phyloP scores from a whole-genome alignment of 2,113 vertebrate species.

The Thomomys bottae region DNA sequence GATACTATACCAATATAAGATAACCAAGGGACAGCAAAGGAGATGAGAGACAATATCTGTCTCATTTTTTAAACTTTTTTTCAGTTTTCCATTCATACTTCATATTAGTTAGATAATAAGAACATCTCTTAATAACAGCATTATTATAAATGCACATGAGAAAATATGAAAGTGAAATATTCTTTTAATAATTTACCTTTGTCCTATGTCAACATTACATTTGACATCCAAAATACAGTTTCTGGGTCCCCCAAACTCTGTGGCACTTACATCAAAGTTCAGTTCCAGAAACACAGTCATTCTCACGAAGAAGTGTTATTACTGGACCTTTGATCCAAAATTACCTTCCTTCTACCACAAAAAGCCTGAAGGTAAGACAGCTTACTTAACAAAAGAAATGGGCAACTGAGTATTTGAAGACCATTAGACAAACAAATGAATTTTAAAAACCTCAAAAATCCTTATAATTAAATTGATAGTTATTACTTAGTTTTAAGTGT shows the following conservation, averaged over 20 bases:
- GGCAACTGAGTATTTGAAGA: background rate
- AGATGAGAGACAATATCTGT: no score
- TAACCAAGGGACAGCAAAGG: no score
- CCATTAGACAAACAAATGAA: background rate
- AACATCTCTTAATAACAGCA: background rate
- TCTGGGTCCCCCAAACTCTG: background rate
- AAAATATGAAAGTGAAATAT: background rate
- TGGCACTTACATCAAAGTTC: background rate
- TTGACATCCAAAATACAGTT: background rate
- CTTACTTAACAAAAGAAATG: background rate
- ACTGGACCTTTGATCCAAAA: background rate
- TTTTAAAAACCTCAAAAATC: no score
- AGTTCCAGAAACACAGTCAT: background rate
- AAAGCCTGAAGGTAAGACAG: background rate
- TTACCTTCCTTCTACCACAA: background rate
- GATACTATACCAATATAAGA: no score
- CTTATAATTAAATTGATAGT: background rate
- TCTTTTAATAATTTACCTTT: background rate
- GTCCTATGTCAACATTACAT: background rate
- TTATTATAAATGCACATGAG: background rate
- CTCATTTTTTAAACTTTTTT: background rate
- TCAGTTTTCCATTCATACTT: background rate
- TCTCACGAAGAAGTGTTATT: background rate
- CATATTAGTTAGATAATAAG: background rate
- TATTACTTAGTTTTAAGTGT: background rate